Base-by-base conservation (phyloP, 1,140 invertebrate species). In the Sycophila sp. region DNA sequence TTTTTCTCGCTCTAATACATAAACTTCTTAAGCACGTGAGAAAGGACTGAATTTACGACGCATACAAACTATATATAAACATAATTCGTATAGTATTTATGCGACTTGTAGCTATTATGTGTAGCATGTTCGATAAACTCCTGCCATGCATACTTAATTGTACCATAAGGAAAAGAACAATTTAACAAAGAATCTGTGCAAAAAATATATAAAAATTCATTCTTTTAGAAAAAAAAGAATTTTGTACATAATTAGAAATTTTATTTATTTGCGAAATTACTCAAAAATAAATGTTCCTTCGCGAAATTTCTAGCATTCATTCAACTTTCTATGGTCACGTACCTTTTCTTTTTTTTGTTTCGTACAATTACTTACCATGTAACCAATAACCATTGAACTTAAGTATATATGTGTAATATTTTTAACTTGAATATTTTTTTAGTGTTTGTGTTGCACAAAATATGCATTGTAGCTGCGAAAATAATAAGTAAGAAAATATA, bases 51-150 rank as follows among this genome's bases (percentile, higher is more conserved):
- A 63, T 55, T 62, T 53, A 30, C 22, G 34, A 69, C 34, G 24
- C 45, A 30, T 19, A 58, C 19, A 45, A 32, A 56, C 24, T 56
- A 47, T 63, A 17, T 36, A 64, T 45, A 42, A 42, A 53, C n/a
- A n/a, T n/a, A n/a, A n/a, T n/a, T n/a, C n/a, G n/a, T 62, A 70
- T 47, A 32, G 19, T 47, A 69, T 70, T 19, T 60, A 56, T 36
- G 68, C 47, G 26, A 60, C 15, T 34, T 70, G 11, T 70, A 70
- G 58, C 28, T 45, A 38, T 62, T 56, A 64, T 47, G 30, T 64
- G 60, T 70, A 64, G 69, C 56, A 66, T 45, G 62, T 51, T 71
- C 69, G 62, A 66, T 71, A 66, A 28, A 71, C 15, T 71, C 59
- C 62, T 71, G 53, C 30, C 24, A 65, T 53, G 28, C 51, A 66